Evolutionary conservation across 2,113 vertebrate species (phyloP), one percentile per base, ranked within the genome.

Genomic region (Setophaga petechia): DNA sequence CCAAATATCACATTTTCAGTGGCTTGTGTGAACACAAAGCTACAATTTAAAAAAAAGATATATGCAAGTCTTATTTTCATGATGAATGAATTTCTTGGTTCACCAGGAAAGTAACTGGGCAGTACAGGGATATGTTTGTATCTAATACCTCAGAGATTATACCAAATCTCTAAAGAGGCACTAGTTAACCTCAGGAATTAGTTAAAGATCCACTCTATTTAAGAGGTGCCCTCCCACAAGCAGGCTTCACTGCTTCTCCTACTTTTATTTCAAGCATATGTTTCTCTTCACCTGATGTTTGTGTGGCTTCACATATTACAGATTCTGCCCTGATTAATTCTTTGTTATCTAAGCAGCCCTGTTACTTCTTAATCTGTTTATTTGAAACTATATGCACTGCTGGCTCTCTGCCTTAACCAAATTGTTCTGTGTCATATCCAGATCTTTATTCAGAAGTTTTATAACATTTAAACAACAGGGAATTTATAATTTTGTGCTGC

Each of bases 31-130:
- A 72, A 79, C 19, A 59, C 7, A 51, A 27, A 87, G 11, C 18
- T 39, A 61, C 16, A 51, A 19, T 71, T n/a, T 2, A 22, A 65
- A 16, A 22, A 44, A 18, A 17, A 9, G 58, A 39, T 5, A 44
- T 5, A 31, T 3, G 4, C 52, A 85, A n/a, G 4, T 22, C 5
- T 47, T 16, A 67, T 0, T 1, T 35, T 61, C 18, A 30, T 23
- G 62, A 73, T 13, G 1, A 58, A 46, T 46, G 6, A 37, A 51
- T 46, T 46, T 51, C 5, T 1, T 77, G 59, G 5, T 33, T 91
- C 28, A 49, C 19, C 28, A 49, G 62, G 24, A 44, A 88, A 65
- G 18, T 22, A 73, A 61, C 0, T 6, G 9, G 28, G 17, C 52
- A 77, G 37, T 51, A 59, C 65, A 41, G 2, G 0, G 2, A 35